Base-by-base conservation (phyloP, 64 coral and sea anemone species). In the Actinia equina region DNA sequence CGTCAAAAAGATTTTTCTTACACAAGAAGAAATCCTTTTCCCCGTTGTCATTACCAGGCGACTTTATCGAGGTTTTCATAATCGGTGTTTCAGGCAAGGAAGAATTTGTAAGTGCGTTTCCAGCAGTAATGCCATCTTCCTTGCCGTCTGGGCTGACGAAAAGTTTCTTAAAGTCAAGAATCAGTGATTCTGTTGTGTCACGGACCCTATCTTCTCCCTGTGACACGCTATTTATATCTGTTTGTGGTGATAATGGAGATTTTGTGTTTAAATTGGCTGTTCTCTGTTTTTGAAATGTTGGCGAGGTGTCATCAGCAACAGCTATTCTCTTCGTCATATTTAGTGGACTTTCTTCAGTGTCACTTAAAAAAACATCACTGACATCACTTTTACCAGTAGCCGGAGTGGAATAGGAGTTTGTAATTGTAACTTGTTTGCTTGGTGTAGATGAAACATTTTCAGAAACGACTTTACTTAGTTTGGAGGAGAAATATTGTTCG, bases 401-500 rank as follows among this genome's bases (percentile, higher is more conserved):
- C 6, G 78, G 78, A 1, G 78, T 81, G 20, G 78, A 81, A 26
- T 52, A 81, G 4, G 17, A 17, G 27, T 74, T 18, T 14, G 7
- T 57, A 57, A 16, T 26, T 74, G n/a, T 74, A 13, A 13, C 69
- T 74, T 30, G 12, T 30, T 74, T 74, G 69, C 11, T 74, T 26
- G 26, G 69, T 74, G 69, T 74, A 13, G 26, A 6, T 27, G 69
- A 74, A 14, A 41, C n/a, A 74, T 74, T 41, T 41, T 41, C 69
- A 30, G 69, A 74, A 13, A 15, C 20, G 69, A 74, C 41, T 13
- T 74, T 10, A 27, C 25, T 30, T 74, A 41, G 69, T 74, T 74
- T 26, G 69, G 69, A 89, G 27, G 42, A 46, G 41, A 95, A 83
- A 56, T 95, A 95, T 59, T 95, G 55, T 83, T 97, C 94, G 6